Conservation (phyloP, 2,888 invertebrate genomes). For the Cyclophora albipunctata region DNA sequence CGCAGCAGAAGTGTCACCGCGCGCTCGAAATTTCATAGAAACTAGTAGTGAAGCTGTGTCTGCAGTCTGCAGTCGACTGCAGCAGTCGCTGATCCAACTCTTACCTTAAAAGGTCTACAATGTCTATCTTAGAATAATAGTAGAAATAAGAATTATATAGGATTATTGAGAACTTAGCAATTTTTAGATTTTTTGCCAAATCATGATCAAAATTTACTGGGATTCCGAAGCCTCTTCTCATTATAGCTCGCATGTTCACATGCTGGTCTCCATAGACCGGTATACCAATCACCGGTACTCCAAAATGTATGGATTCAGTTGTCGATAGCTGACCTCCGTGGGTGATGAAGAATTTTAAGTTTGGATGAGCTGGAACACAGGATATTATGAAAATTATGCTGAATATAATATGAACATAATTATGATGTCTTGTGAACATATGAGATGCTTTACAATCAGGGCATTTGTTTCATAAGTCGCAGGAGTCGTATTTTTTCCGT, state of each 20-base stretch:
- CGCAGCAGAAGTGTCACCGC: too few species aligned
- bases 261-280: conserved; percentile 42
- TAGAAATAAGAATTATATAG: too few species aligned
- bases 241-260: conserved; percentile 28
- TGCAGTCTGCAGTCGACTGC: too few species aligned
- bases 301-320: conserved; percentile 37
- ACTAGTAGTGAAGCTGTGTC: too few species aligned
- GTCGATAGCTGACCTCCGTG: conserved; percentile 43
- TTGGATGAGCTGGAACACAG: conserved; percentile 33
- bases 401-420: too few species aligned
- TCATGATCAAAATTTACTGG: conserved; percentile 28
- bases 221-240: conserved; percentile 31
- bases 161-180: conserved; percentile 4
- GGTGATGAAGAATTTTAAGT: conserved; percentile 33
- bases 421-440: too few species aligned
- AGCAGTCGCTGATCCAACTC: too few species aligned
- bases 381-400: background rate
- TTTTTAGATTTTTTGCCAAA: conserved; percentile 24
- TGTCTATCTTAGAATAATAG: too few species aligned
- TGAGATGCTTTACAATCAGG: background rate
- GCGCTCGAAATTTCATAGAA: too few species aligned
- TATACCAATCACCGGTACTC: conserved; percentile 39
- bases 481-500: too few species aligned
- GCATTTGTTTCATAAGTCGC: too few species aligned
- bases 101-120: too few species aligned